Percentiles rank a stretch among this genome's conserved stretches.
Conservation (phyloP, 2,113 vertebrate genomes). For the Embiotoca jacksoni region DNA sequence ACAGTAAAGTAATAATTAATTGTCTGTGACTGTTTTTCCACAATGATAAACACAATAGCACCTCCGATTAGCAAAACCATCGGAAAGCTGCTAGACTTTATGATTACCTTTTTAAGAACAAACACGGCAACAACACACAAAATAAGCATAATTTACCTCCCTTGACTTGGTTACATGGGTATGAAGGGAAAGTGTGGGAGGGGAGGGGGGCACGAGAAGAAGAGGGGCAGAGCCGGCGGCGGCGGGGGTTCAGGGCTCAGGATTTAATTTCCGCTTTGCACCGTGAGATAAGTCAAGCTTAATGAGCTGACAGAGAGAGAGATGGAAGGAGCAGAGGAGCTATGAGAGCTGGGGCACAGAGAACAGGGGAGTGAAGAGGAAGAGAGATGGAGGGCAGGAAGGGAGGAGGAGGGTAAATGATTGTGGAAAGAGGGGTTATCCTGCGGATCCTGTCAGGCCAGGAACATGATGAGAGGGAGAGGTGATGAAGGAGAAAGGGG, state of each 20-base stretch:
- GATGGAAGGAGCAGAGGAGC: slow-evolving; percentile 58
- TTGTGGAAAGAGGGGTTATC: slow-evolving; percentile 48
- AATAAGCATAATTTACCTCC: slow-evolving; percentile 26
- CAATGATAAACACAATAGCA: not conserved
- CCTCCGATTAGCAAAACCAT: slow-evolving; percentile 1
- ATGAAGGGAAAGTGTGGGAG: not conserved
- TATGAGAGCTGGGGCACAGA: slow-evolving; percentile 48
- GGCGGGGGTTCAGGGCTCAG: slow-evolving; percentile 52
- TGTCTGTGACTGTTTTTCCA: not conserved
- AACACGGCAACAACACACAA: slow-evolving; percentile 19
- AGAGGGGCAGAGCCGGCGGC: slow-evolving; percentile 32
- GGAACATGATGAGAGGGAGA: slow-evolving; percentile 26
- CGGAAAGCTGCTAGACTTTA: slow-evolving; percentile 15
- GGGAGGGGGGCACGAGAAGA: slow-evolving; percentile 49
- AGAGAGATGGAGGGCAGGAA: slow-evolving; percentile 29
- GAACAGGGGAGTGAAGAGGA: slow-evolving; percentile 48
- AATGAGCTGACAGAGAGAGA: slow-evolving; percentile 81
- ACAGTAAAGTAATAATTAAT: not conserved
- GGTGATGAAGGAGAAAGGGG: slow-evolving; percentile 17
- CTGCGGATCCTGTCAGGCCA: slow-evolving; percentile 49
- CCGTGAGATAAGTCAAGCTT: slow-evolving; percentile 79
- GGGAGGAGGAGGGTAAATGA: slow-evolving; percentile 34
- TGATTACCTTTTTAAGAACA: slow-evolving; percentile 33
- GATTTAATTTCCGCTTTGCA: slow-evolving; percentile 82
- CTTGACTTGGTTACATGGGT: slow-evolving; percentile 38